Percentiles rank a stretch among this genome's conserved stretches.
Conservation (phyloP, 2,797 vertebrate genomes). For the Neosalanx taihuensis region DNA sequence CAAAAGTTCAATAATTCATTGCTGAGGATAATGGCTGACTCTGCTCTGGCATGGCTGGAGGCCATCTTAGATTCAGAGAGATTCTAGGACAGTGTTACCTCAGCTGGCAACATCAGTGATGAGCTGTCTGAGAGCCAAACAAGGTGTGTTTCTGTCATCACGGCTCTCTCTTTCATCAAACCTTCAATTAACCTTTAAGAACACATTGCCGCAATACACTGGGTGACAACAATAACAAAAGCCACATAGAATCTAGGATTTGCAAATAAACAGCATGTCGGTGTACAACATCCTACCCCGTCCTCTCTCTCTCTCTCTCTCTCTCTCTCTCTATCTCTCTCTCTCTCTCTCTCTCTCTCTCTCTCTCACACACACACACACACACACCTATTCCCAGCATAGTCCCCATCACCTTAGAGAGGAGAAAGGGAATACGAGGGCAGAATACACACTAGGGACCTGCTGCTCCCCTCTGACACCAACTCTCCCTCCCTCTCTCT, state of each 20-base stretch:
- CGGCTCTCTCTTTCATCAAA: too few species aligned
- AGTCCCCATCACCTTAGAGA: conserved; percentile 3
- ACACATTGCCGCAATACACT: neutral
- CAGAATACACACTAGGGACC: too few species aligned
- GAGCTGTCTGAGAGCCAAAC: too few species aligned
- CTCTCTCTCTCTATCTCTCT: too few species aligned
- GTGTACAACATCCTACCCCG: neutral
- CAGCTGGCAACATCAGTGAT: too few species aligned
- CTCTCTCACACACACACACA: conserved; percentile 3
- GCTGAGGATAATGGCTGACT: conserved; percentile 7
- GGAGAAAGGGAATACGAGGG: conserved; percentile 13
- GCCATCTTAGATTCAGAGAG: neutral
- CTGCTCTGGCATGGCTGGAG: neutral
- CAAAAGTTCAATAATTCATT: conserved; percentile 22
- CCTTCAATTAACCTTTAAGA: too few species aligned
- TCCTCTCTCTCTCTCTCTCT: neutral
- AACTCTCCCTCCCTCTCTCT: neutral
- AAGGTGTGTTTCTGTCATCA: too few species aligned
- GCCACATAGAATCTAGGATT: neutral
- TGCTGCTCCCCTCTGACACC: neutral
- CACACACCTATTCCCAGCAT: conserved; percentile 7
- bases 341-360: neutral
- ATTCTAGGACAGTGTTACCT: neutral
- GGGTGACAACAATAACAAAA: conserved; percentile 52
- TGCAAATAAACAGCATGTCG: too few species aligned